Base-by-base conservation (phyloP, 2,797 vertebrate species). In the Limnodromus scolopaceus region DNA sequence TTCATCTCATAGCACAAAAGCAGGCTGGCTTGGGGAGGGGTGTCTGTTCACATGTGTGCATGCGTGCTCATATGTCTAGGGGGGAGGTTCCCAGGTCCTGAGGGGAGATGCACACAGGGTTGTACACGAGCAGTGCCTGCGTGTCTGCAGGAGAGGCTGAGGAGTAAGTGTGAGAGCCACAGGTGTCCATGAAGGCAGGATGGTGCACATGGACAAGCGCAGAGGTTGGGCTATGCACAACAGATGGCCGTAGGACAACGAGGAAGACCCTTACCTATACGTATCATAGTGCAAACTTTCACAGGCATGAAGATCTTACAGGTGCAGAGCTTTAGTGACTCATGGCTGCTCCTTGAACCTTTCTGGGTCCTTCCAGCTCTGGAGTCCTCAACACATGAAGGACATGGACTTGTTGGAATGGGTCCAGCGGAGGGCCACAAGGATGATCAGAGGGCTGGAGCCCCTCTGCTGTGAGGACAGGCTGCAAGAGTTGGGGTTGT, bases 1-100 rank as follows among this genome's bases (percentile, higher is more conserved):
- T 96, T 92, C 94, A 90, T 94, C 93, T 95, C 68, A 7, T 71
- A 30, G 85, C 75, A 66, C 43, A 81, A 64, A 76, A 68, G 82
- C 74, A 49, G 61, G n/a, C 63, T 79, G 66, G n/a, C 45, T 51
- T 9, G 39, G 75, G 69, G 58, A 92, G 75, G 64, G 54, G n/a
- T 27, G 58, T 32, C n/a, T 41, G 30, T 1, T 3, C 23, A 27
- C 2, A 4, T 13, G 48, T 0, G 12, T 18, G 46, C 16, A 2
- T 1, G 4, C 3, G 8, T 9, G 61, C 54, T 46, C 34, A 2
- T 39, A 34, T 12, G 16, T 27, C 55, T 46, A 5, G 0, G 8
- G 51, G 23, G 39, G 23, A 66, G 2, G 20, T 38, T 57, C 27
- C 66, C 16, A 11, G 58, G 6, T 11, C 65, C 57, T 3, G 34